Evolutionary conservation across 2,888 invertebrate species (phyloP).

Genomic region (Drosophila cognata): DNA sequence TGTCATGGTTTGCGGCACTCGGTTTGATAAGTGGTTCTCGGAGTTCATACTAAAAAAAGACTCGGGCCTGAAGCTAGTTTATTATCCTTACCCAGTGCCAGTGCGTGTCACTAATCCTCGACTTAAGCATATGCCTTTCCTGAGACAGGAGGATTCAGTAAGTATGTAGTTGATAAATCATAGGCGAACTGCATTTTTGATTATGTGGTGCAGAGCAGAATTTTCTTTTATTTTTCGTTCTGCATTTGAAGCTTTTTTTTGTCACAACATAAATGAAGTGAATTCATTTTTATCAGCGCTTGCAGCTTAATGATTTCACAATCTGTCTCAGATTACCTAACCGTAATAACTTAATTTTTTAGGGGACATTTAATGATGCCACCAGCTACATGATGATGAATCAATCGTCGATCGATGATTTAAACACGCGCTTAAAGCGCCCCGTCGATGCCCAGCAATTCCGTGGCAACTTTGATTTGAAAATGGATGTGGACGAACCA

Average conservation of each 20-base stretch:
- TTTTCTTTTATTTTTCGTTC: not conserved
- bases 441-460: slow-evolving; percentile 87
- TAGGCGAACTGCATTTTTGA: not conserved
- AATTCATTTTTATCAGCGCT: not conserved
- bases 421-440: slow-evolving; percentile 87
- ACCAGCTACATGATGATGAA: slow-evolving; percentile 89
- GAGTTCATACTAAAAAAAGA: slow-evolving; percentile 85
- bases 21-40: slow-evolving; percentile 90
- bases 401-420: slow-evolving; percentile 88
- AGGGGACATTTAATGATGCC: slow-evolving; percentile 89
- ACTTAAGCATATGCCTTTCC: slow-evolving; percentile 70
- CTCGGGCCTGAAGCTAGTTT: slow-evolving; percentile 87
- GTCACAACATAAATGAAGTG: not conserved
- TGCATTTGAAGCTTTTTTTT: not conserved
- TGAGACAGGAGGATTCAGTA: slow-evolving; percentile 74
- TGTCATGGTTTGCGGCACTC: slow-evolving; percentile 90
- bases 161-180: slow-evolving; percentile 13
- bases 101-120: slow-evolving; percentile 68
- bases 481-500: slow-evolving; percentile 86
- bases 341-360: not conserved
- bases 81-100: slow-evolving; percentile 86
- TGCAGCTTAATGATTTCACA: not conserved
- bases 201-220: not conserved
- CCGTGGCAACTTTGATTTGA: slow-evolving; percentile 89
- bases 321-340: not conserved